These are phyloP conservation scores for Ferrisia virgata DNA, from an alignment of 2,888 invertebrate species.

Conservation along the genomic window DNA sequence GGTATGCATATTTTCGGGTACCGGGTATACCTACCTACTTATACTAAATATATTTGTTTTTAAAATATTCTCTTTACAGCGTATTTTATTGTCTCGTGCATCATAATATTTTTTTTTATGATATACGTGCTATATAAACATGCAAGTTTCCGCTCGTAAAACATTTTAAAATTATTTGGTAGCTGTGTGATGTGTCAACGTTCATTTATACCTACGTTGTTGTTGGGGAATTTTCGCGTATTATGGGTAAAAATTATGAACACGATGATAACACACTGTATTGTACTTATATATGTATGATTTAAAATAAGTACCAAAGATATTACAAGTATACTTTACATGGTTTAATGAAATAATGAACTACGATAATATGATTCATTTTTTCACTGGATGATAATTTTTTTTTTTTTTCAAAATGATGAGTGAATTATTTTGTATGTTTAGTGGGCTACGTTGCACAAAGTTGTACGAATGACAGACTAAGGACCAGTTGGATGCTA, in stretches of 20 bases:
- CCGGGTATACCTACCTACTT: too few species aligned
- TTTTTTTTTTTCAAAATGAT: background rate
- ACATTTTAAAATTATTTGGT: background rate
- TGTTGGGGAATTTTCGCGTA: background rate
- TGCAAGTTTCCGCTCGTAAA: background rate
- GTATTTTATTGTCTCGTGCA: conserved; percentile 1
- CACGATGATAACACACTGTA: background rate
- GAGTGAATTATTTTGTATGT: background rate
- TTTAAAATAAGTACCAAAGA: background rate
- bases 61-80: background rate
- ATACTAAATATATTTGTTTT: background rate
- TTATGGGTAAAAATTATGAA: background rate
- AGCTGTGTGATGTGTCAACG: background rate
- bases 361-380: background rate
- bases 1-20: too few species aligned
- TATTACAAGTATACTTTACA: too few species aligned
- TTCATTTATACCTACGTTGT: background rate
- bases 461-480: too few species aligned
- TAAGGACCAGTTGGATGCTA: too few species aligned
- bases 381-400: background rate
- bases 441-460: too few species aligned
- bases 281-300: background rate
- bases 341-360: background rate
- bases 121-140: background rate
- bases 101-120: conserved; percentile 15